Conservation (phyloP, 2,888 invertebrate genomes). For the Drosophila buzzatii region DNA sequence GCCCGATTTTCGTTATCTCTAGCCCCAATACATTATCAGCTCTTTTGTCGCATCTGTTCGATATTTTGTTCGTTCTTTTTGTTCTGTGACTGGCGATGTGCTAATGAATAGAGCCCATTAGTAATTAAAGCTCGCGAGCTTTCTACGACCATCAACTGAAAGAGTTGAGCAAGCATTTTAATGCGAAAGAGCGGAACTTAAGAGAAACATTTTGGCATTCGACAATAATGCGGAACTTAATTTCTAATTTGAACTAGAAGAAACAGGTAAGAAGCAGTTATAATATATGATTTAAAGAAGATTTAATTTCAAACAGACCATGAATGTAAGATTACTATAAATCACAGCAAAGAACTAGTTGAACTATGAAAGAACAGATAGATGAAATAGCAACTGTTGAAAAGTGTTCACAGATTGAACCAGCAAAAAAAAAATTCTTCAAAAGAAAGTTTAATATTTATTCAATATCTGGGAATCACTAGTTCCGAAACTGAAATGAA, state of each 20-base stretch:
- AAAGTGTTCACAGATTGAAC: not conserved
- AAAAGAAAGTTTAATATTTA: no score
- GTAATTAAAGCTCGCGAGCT: constrained; percentile 49
- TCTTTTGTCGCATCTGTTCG: constrained; percentile 20
- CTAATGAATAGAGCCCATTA: constrained; percentile 31
- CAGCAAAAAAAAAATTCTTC: not conserved
- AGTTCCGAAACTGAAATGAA: not conserved
- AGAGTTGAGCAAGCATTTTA: not conserved
- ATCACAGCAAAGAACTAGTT: not conserved
- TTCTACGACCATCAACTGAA: not conserved
- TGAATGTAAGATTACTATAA: not conserved
- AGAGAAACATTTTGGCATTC: not conserved
- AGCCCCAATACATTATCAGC: constrained; percentile 26
- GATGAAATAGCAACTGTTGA: no score
- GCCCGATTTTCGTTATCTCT: constrained; percentile 25
- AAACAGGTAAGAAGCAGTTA: not conserved
- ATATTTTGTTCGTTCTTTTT: constrained; percentile 9
- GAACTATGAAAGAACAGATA: not conserved
- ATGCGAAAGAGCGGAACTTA: not conserved
- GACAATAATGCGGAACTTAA: not conserved
- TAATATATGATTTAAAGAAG: not conserved
- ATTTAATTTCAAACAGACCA: no score
- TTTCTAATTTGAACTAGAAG: not conserved
- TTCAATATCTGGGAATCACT: not conserved
- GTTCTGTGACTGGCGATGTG: constrained; percentile 26